Conservation (phyloP, 92 coral and sea anemone genomes). For the Parazoanthus swiftii region DNA sequence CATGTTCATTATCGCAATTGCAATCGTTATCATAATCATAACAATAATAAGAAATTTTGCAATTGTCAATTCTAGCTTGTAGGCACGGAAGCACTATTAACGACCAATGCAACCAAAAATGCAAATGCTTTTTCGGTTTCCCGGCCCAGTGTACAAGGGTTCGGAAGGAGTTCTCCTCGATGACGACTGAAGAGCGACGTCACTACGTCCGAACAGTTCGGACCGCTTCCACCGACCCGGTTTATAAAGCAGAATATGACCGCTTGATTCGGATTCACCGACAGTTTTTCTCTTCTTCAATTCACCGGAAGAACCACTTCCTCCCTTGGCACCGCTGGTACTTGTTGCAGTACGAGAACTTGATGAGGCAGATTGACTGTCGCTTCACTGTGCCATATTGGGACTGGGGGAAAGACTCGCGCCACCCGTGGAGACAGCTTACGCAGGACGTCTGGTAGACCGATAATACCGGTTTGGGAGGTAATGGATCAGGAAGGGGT, state of each 20-base stretch:
- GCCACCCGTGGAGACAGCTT: constrained; percentile 44
- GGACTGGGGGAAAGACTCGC: constrained; percentile 59
- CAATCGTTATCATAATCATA: too few relatives aligned
- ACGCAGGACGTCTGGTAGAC: constrained; percentile 44
- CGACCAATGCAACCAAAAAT: constrained; percentile 47
- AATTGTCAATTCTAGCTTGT: background rate
- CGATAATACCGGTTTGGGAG: constrained; percentile 46
- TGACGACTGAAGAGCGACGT: constrained; percentile 46
- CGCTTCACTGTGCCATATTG: constrained; percentile 59
- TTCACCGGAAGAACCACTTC: constrained; percentile 47
- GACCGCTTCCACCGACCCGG: constrained; percentile 64
- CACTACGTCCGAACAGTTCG: constrained; percentile 45
- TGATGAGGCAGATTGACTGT: constrained; percentile 50
- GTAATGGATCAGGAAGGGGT: constrained; percentile 40
- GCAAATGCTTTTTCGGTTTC: constrained; percentile 24
- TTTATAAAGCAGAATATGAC: constrained; percentile 50
- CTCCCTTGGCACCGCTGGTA: constrained; percentile 56
- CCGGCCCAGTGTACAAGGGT: constrained; percentile 54
- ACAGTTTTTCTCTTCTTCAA: constrained; percentile 16
- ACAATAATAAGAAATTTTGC: too few relatives aligned
- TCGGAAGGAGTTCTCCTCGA: constrained; percentile 60
- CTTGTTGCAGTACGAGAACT: constrained; percentile 40
- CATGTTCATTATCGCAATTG: too few relatives aligned
- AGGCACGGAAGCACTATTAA: background rate
- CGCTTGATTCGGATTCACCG: constrained; percentile 38